phyloP scores from a whole-genome alignment of 1,140 invertebrate genomes.

The Drosophila paulistorum region DNA sequence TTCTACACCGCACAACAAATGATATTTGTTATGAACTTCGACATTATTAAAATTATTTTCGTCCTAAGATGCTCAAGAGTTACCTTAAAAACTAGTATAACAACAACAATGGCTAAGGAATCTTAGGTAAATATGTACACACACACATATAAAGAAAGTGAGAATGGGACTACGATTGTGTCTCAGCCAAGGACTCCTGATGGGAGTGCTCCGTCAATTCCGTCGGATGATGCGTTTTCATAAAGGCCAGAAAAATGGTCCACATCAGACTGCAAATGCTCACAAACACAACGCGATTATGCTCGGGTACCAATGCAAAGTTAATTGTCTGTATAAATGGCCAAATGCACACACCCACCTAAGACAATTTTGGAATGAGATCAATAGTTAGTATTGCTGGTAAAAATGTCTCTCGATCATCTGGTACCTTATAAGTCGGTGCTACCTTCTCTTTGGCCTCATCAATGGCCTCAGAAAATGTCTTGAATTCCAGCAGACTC shows the following conservation, averaged over 20 bases:
- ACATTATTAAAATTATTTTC: not conserved
- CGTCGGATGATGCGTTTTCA: slow-evolving; percentile 85
- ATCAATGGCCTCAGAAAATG: slow-evolving; percentile 86
- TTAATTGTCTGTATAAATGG: slow-evolving; percentile 92
- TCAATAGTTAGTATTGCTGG: slow-evolving; percentile 1
- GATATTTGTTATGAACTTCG: not conserved
- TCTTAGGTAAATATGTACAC: not conserved
- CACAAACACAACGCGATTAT: slow-evolving; percentile 92
- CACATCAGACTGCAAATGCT: slow-evolving; percentile 92
- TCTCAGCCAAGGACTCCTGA: not conserved
- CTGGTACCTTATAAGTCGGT: slow-evolving; percentile 92
- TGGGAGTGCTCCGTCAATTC: slow-evolving; percentile 11
- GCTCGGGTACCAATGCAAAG: slow-evolving; percentile 89
- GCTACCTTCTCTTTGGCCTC: slow-evolving; percentile 91
- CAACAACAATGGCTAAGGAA: not conserved
- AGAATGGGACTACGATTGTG: slow-evolving; percentile 11
- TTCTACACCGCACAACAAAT: not conserved
- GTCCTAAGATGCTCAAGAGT: not conserved
- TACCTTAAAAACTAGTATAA: slow-evolving; percentile 1
- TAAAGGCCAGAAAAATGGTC: slow-evolving; percentile 93
- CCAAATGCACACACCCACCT: slow-evolving; percentile 92
- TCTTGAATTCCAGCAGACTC: slow-evolving; percentile 90
- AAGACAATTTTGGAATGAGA: slow-evolving; percentile 13
- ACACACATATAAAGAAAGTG: not conserved
- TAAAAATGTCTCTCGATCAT: not conserved